Conservation (phyloP, 2,113 vertebrate genomes). For the Sturnira hondurensis region DNA sequence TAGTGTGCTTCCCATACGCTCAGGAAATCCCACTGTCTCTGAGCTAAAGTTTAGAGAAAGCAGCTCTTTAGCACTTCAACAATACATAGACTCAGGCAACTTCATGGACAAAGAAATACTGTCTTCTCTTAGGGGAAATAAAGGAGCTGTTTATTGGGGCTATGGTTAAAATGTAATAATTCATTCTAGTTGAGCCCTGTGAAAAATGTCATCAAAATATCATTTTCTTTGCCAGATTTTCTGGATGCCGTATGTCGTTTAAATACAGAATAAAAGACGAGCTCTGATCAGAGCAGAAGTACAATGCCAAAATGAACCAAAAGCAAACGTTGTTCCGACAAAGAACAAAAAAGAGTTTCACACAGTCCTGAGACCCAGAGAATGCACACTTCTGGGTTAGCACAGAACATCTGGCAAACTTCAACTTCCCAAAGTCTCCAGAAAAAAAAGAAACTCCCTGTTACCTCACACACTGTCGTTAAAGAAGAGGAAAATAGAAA, state of each 20-base stretch:
- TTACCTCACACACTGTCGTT: conserved; percentile 85
- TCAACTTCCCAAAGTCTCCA: conserved; percentile 83
- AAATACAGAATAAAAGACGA: conserved; percentile 77
- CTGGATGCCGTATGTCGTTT: conserved; percentile 45
- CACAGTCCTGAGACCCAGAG: conserved; percentile 83
- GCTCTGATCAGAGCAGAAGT: conserved; percentile 74
- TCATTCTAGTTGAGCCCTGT: conserved; percentile 71
- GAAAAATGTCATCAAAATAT: conserved; percentile 71
- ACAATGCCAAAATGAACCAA: conserved; percentile 72
- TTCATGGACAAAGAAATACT: conserved; percentile 75
- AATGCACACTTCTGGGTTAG: conserved; percentile 88
- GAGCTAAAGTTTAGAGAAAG: conserved; percentile 77
- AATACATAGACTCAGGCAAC: conserved; percentile 70
- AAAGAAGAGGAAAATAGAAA: conserved; percentile 78
- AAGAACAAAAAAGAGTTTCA: conserved; percentile 85
- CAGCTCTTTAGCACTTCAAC: conserved; percentile 67
- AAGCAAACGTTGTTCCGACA: conserved; percentile 79
- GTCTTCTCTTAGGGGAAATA: conserved; percentile 62
- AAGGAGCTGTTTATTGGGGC: conserved; percentile 69
- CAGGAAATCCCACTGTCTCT: conserved; percentile 73
- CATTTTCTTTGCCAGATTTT: conserved; percentile 71
- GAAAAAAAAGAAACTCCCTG: conserved; percentile 83
- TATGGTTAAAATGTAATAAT: conserved; percentile 74
- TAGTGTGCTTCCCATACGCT: no score
- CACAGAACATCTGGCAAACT: conserved; percentile 92